Base-by-base conservation (phyloP, 2,888 invertebrate species). In the Iphiclides podalirius region DNA sequence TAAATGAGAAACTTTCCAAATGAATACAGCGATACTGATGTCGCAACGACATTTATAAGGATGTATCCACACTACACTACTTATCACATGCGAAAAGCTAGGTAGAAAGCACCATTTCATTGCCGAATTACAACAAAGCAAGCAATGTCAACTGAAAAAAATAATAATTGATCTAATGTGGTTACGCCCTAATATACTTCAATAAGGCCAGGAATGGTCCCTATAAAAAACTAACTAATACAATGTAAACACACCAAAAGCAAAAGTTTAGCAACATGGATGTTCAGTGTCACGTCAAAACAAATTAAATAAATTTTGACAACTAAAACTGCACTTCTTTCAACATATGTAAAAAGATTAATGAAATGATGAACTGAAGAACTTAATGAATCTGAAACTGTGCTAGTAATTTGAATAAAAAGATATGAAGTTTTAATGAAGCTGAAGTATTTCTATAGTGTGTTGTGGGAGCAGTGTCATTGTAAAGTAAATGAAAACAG, bases 401-500 rank as follows among this genome's bases (percentile, higher is more conserved):
- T n/a, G n/a, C n/a, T n/a, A n/a, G n/a, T n/a, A n/a, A n/a, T n/a
- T n/a, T n/a, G n/a, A n/a, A n/a, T n/a, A n/a, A n/a, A n/a, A n/a
- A n/a, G n/a, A n/a, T n/a, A n/a, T n/a, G n/a, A n/a, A n/a, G n/a
- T n/a, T n/a, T n/a, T n/a, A n/a, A n/a, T n/a, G n/a, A n/a, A n/a
- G n/a, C n/a, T n/a, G n/a, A n/a, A n/a, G n/a, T n/a, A 20, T 6
- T 20, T 28, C 2, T 31, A 12, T 11, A 1, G 26, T 12, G 31
- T n/a, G 3, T 31, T 11, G 4, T 31, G 31, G 11, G 31, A 39
- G 9, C 26, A 33, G 33, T 33, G 46, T 46, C 13, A 16, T 16
- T 14, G 26, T 15, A 26, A 16, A 13, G 33, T 39, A 39, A 49
- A 49, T 49, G 16, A 44, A 42, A 42, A 48, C 20, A 39, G 43